Base-by-base conservation (phyloP, 1,140 invertebrate species). In the Calosoma granatense region DNA sequence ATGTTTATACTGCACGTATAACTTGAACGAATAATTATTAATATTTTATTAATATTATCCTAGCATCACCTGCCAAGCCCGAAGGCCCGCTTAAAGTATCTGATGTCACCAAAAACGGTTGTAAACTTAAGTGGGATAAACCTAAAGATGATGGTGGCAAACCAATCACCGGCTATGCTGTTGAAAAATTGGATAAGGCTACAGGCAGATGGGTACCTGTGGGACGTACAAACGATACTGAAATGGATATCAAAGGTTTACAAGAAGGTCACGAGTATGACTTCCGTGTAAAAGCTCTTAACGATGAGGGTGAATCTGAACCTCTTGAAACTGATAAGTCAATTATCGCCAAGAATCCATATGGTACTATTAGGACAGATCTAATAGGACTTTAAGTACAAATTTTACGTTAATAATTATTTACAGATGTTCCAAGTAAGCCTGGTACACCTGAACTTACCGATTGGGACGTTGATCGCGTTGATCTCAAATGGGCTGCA, bases 71-170 rank as follows among this genome's bases (percentile, higher is more conserved):
- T 39, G 78, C 81, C 62, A 92, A 89, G 72, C 88, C 90, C 59
- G 84, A 89, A 64, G 95, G 94, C 30, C 95, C 95, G 0, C 78
- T 98, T 0, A 88, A 95, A 74, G 92, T 97, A 21, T 78, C 85
- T 3, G 93, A 98, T 70, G 87, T 98, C 15, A 95, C 89, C n/a
- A 91, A 93, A 69, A 86, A 84, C 66, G 81, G 87, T 14, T 94
- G 90, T 69, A 97, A 96, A 65, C 76, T 99, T 1, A 85, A 90
- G 65, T 99, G 97, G 97, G 86, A 94, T 58, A 94, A 95, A 70
- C 96, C 97, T 20, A 92, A 96, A 67, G 96, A 99, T 70, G 96
- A 99, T 75, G 97, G 97, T 65, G 97, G 97, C 22, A 88, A 92
- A 68, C 94, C 94, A 4, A 82, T 98, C n/a, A 88, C 88, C 41